Percentiles rank a stretch among this genome's conserved stretches.
Evolutionary conservation across 2,113 vertebrate species (phyloP).

Genomic region (Pelobates fuscus): DNA sequence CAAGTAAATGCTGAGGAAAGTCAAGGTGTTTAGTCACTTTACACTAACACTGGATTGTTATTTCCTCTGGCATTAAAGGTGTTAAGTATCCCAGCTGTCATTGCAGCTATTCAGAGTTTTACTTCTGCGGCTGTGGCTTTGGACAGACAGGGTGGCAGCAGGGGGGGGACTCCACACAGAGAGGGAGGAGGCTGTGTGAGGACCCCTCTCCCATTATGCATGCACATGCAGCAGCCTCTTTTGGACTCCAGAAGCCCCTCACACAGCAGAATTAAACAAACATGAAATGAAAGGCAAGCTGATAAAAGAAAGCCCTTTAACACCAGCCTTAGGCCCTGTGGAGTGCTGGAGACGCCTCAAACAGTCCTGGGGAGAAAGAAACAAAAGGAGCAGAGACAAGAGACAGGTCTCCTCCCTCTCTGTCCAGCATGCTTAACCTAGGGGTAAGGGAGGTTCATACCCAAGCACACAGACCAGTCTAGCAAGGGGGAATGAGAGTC

Average conservation of each 20-base stretch:
- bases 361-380: slow-evolving; percentile 20
- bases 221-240: slow-evolving; percentile 4
- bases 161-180: too few species aligned
- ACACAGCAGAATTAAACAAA: slow-evolving; percentile 43
- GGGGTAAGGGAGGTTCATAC: background rate
- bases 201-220: slow-evolving; percentile 28
- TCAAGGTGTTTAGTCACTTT: too few species aligned
- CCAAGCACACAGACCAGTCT: background rate
- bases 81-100: slow-evolving; percentile 36
- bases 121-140: slow-evolving; percentile 31
- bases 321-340: slow-evolving; percentile 10
- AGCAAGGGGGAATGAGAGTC: too few species aligned
- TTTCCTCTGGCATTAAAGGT: background rate
- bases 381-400: slow-evolving; percentile 20
- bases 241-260: background rate
- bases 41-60: background rate
- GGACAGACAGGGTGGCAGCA: slow-evolving; percentile 41
- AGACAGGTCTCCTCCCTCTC: background rate
- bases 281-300: slow-evolving; percentile 17
- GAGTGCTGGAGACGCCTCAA: slow-evolving; percentile 19
- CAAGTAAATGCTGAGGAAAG: too few species aligned
- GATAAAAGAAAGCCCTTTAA: slow-evolving; percentile 29
- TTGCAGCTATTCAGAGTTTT: slow-evolving; percentile 10
- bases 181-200: slow-evolving; percentile 2
- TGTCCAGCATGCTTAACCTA: slow-evolving; percentile 36